Base-by-base conservation (phyloP, 2,797 vertebrate species). In the Simalia tracyae region DNA sequence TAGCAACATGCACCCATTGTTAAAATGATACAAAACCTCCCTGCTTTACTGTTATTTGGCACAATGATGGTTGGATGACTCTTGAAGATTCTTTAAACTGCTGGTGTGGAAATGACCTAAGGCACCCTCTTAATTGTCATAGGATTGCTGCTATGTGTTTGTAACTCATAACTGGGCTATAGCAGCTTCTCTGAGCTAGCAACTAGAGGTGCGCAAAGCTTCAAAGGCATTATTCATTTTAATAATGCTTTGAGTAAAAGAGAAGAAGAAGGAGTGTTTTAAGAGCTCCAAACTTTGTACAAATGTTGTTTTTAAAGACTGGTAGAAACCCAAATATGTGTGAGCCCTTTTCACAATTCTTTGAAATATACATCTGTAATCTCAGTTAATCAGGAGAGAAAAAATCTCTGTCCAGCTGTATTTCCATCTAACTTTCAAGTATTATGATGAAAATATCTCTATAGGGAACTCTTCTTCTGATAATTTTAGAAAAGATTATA, bases 201-300 rank as follows among this genome's bases (percentile, higher is more conserved):
- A 42, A 76, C 36, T 76, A 46, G 72, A 46, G 72, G 7, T 42
- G 3, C 42, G 19, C 8, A 46, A 76, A 76, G 8, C 8, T 46
- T 76, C 36, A 76, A 76, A 76, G 36, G 36, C 8, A 46, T 76
- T 76, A 76, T 76, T 76, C 72, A 24, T 76, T 76, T 76, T 76
- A 76, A 76, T 42, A 76, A 76, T 76, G 36, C 19, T 76, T 76
- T 76, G 36, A 76, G 22, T 46, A 36, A 42, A 84, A 57, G 15
- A 57, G 28, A 87, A 63, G 61, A 81, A 63, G 28, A 36, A 60
- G 5, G 31, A 24, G 15, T 8, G 36, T 31, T 92, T 91, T 94
- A 91, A 14, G 93, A 94, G 15, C 84, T 50, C 50, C 15, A 36
- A 91, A 57, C 50, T 91, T 93, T 92, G 92, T 4, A 94, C 94